Evolutionary conservation across 1,140 invertebrate genomes (phyloP), one percentile per base, ranked within the genome.

Genomic region (Diploscapter pachys): DNA sequence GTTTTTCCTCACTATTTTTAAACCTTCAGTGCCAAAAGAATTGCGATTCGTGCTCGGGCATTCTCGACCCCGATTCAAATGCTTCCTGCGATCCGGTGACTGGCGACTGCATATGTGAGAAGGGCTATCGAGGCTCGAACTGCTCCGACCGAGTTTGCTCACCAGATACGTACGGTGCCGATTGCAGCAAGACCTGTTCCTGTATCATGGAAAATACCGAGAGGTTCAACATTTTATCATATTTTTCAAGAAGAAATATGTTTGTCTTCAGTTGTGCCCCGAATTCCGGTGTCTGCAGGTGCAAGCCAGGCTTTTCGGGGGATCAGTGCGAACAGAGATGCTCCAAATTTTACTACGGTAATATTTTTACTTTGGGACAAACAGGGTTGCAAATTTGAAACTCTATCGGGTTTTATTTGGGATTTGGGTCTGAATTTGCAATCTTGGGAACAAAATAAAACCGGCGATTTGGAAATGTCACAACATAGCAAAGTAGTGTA

Each of bases 281-380:
- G 71, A 88, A 90, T 63, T 92, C 90, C 68, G 95, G 95, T 5
- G 88, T 87, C 73, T 98, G 95, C 87, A 87, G 90, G 62, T 98
- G 94, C 87, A 91, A 91, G 85, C 87, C 89, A 56, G 89, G 90
- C 63, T 95, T 73, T 63, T 78, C 73, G 6, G 83, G 83, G 8
- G 77, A 73, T 49, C 76, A 66, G 50, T 74, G 73, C 53, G 73
- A 74, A 31, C 8, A 48, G 3, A 55, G 65, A 2, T 74, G 73
- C 59, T 74, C 73, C 57, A 68, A 69, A 62, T 56, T 66, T 11
- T 57, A 54, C 3, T 74, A 74, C 54, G 72, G 63, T 65, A 9
- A 65, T 13, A 0, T 65, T 50, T 65, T 50, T 31, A 31, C 31
- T 31, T 31, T 31, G 31, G 31, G 31, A 31, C 31, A 31, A 31